Percentiles rank a stretch among this genome's conserved stretches.
Evolutionary conservation across 1,140 invertebrate genomes (phyloP).

Genomic region (Pteromalus puparum): DNA sequence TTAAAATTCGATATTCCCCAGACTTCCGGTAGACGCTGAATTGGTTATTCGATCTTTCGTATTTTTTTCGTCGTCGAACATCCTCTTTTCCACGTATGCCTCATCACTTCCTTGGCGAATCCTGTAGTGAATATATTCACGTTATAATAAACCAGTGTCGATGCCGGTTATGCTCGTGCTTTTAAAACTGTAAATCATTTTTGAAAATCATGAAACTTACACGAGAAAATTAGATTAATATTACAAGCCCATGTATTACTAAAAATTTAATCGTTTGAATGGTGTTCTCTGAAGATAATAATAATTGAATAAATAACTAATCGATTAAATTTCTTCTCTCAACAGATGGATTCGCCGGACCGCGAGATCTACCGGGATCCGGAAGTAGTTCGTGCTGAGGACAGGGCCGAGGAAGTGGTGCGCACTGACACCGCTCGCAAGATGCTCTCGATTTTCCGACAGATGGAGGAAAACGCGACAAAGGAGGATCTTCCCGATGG

Average conservation of each 20-base stretch:
- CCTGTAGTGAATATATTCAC: no score
- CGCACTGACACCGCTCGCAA: conserved; percentile 86
- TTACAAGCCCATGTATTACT: background rate
- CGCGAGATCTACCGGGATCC: conserved; percentile 86
- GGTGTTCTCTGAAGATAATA: background rate
- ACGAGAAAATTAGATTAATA: background rate
- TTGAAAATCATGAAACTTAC: no score
- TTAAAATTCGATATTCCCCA: conserved; percentile 1
- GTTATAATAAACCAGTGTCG: no score
- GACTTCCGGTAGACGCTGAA: background rate
- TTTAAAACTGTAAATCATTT: no score
- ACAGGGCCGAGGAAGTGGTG: conserved; percentile 73
- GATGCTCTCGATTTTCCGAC: conserved; percentile 90
- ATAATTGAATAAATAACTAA: background rate
- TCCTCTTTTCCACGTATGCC: no score
- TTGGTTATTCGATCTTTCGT: background rate
- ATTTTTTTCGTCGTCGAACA: no score
- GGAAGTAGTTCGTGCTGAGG: conserved; percentile 82
- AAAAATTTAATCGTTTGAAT: no score
- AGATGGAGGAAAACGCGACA: conserved; percentile 85
- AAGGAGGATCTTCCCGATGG: conserved; percentile 79
- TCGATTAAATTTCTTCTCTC: conserved; percentile 25
- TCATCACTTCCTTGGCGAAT: no score
- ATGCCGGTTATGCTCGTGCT: no score
- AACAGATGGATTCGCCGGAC: conserved; percentile 81